Evolutionary conservation across 2,797 vertebrate species (phyloP), one percentile per base, ranked within the genome.

Genomic region (Tolypeutes matacus): DNA sequence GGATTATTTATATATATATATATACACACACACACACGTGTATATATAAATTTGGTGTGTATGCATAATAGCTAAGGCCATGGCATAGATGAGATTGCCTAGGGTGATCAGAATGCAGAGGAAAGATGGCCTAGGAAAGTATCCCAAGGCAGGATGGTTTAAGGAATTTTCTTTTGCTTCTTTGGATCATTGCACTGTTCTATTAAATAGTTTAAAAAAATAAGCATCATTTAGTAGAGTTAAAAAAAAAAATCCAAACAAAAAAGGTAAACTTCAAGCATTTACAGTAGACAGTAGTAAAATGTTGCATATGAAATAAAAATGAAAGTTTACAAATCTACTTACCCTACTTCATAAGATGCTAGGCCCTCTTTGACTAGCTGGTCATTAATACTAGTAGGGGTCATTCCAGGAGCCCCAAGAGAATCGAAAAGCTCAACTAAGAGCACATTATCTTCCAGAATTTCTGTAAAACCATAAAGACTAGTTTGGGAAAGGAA

Each of bases 301-400:
- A 92, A 39, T 49, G 36, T 86, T 93, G 93, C 18, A 10, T 53
- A 84, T 12, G 5, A 92, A 96, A 11, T 75, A 78, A 62, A 85
- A 95, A 60, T 81, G 21, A 39, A 94, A 76, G 14, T 96, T 76
- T 69, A 80, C 21, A 7, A 89, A 10, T 42, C 1, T 96, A 98
- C 97, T 98, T 97, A 98, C 98, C 98, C 94, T 92, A 39, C 49
- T 96, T 97, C 46, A 12, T 97, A 98, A 88, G 98, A 98, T 49
- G 98, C 98, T 31, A 98, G 70, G 39, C 97, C 96, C 94, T 98
- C 98, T 95, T 98, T 96, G 92, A 98, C 98, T n/a, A 99, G 97
- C 31, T 97, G 97, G 77, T 91, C 97, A 95, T 98, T 99, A 97
- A 99, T 94, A 97, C 98, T 98, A 56, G 29, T 36, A 72, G 95